phyloP scores from a whole-genome alignment of 1,140 invertebrate genomes.

The Lamellibrachia luymesi region DNA sequence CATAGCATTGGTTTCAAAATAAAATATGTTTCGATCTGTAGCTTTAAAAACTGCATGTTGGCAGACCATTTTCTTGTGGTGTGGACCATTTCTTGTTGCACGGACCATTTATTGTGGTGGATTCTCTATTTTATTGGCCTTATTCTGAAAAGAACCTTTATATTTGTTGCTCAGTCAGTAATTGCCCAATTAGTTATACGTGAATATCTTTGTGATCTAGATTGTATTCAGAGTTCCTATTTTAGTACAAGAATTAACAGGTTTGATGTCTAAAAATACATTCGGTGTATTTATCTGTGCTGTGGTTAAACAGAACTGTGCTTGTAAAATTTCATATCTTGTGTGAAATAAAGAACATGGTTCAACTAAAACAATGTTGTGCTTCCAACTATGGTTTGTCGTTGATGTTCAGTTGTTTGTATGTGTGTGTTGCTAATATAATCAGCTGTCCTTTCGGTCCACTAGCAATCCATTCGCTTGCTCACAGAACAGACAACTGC shows the following conservation, averaged over 20 bases:
- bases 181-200: not conserved
- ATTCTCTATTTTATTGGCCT: not conserved
- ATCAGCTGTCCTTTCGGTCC: not conserved
- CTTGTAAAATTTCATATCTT: not conserved
- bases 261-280: not conserved
- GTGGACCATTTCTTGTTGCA: not conserved
- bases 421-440: not conserved
- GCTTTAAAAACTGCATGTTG: not conserved
- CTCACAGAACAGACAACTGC: too few relatives aligned
- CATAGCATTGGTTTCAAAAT: not conserved
- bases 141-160: not conserved
- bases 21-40: not conserved
- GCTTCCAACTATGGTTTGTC: not conserved
- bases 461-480: too few relatives aligned
- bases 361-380: not conserved
- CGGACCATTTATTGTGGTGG: not conserved
- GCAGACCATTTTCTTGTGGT: not conserved
- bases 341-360: constrained; percentile 5
- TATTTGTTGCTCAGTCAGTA: not conserved
- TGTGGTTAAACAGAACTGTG: not conserved
- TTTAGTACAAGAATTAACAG: not conserved
- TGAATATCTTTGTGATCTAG: not conserved
- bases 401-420: not conserved
- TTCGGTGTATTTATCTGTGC: not conserved
- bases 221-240: not conserved